Conservation (phyloP, 2,113 vertebrate genomes). For the Gulo gulo region DNA sequence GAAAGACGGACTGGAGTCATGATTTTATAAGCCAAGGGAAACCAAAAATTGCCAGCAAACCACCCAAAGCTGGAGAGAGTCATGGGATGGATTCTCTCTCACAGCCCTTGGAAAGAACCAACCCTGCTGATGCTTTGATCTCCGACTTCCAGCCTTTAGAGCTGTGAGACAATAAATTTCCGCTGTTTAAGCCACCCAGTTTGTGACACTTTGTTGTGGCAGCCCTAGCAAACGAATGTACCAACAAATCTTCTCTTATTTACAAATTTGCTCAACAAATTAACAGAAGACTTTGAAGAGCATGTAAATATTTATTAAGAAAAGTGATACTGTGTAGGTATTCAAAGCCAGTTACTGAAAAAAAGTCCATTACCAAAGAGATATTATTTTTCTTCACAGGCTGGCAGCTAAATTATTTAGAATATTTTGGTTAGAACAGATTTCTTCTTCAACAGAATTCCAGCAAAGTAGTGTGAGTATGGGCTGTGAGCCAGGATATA, state of each 20-base stretch:
- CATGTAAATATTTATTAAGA: background rate
- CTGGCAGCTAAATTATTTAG: slow-evolving; percentile 36
- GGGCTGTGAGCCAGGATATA: slow-evolving; percentile 40
- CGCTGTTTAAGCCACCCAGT: background rate
- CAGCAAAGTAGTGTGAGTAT: slow-evolving; percentile 13
- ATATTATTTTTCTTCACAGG: background rate
- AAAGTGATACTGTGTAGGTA: background rate
- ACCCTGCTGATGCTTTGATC: background rate
- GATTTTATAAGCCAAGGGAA: background rate
- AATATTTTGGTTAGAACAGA: slow-evolving; percentile 50
- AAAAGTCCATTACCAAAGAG: background rate
- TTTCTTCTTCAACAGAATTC: slow-evolving; percentile 42
- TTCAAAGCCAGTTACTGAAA: background rate
- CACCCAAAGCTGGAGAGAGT: background rate
- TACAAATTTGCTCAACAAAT: background rate
- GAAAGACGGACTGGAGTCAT: background rate
- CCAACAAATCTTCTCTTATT: background rate
- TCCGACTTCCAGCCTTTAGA: background rate
- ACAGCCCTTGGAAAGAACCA: background rate
- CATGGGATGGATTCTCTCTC: no score
- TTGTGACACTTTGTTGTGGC: background rate
- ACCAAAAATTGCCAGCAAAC: background rate
- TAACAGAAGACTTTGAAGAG: slow-evolving; percentile 4
- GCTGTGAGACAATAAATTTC: background rate
- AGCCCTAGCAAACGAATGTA: background rate